phyloP scores from a whole-genome alignment of 2,888 invertebrate species.

The Lomographa bimaculata region DNA sequence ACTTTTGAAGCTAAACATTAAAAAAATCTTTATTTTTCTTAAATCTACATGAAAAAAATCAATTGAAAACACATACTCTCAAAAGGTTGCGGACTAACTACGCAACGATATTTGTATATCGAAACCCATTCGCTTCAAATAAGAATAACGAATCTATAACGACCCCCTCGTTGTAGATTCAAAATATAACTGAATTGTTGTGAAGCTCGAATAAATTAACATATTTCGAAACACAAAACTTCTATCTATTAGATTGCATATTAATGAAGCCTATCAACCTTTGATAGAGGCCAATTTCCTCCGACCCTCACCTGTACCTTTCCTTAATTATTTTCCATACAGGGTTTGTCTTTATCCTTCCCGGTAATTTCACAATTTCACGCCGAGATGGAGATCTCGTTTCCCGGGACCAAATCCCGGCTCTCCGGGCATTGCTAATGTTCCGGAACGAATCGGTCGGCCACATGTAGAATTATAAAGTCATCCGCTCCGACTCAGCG shows the following conservation, averaged over 20 bases:
- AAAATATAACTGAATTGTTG: too few relatives aligned
- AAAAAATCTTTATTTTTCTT: too few relatives aligned
- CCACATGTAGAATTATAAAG: constrained; percentile 75
- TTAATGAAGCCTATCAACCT: constrained; percentile 10
- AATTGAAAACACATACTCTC: too few relatives aligned
- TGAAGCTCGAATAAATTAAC: too few relatives aligned
- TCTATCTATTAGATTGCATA: constrained; percentile 10
- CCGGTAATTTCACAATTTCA: constrained; percentile 79
- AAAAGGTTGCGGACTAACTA: too few relatives aligned
- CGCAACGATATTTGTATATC: too few relatives aligned
- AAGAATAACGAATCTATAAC: too few relatives aligned
- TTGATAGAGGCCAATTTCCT: constrained; percentile 16
- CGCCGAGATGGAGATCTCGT: constrained; percentile 74
- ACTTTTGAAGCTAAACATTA: too few relatives aligned
- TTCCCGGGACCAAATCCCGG: constrained; percentile 62
- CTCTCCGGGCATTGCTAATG: constrained; percentile 68
- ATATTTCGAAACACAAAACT: constrained; percentile 4
- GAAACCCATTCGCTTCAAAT: too few relatives aligned
- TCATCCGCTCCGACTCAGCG: constrained; percentile 52
- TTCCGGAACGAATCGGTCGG: constrained; percentile 68
- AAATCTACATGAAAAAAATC: too few relatives aligned
- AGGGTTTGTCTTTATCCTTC: constrained; percentile 49
- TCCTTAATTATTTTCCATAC: constrained; percentile 26
- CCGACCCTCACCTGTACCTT: constrained; percentile 22
- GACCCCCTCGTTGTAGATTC: too few relatives aligned